Percentiles rank a stretch among this genome's conserved stretches.
Evolutionary conservation across 2,797 vertebrate genomes (phyloP).

Genomic region (Champsocephalus esox): DNA sequence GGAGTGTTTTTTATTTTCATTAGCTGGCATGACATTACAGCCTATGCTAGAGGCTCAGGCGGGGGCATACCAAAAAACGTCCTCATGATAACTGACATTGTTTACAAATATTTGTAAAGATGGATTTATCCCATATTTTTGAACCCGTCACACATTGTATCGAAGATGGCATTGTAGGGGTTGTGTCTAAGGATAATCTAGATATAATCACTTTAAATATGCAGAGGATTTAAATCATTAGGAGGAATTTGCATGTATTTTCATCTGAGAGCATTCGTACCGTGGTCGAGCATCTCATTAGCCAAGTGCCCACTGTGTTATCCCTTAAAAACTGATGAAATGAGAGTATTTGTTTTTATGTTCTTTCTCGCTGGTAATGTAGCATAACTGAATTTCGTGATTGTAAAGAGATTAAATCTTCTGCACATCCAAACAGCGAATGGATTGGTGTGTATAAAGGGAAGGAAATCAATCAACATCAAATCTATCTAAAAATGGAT

Average conservation of each 20-base stretch:
- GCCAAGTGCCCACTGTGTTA: neutral
- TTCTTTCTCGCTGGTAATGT: neutral
- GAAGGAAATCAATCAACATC: neutral
- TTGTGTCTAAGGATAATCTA: neutral
- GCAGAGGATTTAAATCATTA: constrained; percentile 10
- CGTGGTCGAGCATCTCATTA: constrained; percentile 7
- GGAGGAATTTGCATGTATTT: constrained; percentile 6
- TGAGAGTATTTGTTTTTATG: neutral
- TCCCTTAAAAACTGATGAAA: neutral
- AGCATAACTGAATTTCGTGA: neutral
- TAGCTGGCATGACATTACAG: neutral
- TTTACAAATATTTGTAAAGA: constrained; percentile 3
- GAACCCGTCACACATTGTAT: neutral
- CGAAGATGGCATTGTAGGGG: neutral
- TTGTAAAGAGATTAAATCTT: constrained; percentile 9
- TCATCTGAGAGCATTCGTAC: constrained; percentile 10
- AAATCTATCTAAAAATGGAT: constrained; percentile 2
- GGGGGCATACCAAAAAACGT: neutral
- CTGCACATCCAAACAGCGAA: neutral
- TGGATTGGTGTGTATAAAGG: constrained; percentile 1
- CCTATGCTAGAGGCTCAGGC: neutral
- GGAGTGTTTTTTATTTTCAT: neutral
- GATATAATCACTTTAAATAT: constrained; percentile 4
- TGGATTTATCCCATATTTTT: neutral
- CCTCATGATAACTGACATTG: neutral